phyloP scores from a whole-genome alignment of 2,797 vertebrate genomes.

The Percopsis omiscomaycus region DNA sequence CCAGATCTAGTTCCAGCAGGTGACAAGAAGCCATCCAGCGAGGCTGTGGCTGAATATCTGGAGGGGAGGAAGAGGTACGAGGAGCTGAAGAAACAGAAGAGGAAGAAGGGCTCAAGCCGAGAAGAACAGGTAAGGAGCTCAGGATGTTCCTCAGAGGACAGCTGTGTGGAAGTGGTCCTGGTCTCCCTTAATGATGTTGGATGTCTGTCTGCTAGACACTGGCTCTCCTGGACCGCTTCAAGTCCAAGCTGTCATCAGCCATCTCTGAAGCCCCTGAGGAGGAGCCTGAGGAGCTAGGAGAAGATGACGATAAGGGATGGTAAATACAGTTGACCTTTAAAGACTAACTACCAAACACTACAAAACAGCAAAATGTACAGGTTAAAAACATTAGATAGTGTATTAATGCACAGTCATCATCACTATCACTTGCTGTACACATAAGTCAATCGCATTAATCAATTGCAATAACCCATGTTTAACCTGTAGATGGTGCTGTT shows the following conservation, averaged over 20 bases:
- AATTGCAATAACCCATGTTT: too few species aligned
- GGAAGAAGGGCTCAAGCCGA: slow-evolving; percentile 83
- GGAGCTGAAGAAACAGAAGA: slow-evolving; percentile 83
- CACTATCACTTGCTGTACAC: too few species aligned
- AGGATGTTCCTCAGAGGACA: neutral
- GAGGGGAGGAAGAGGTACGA: slow-evolving; percentile 93
- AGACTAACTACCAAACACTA: neutral
- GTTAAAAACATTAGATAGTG: too few species aligned
- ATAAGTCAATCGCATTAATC: too few species aligned
- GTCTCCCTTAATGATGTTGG: neutral
- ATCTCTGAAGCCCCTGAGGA: slow-evolving; percentile 87
- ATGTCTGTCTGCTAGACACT: slow-evolving; percentile 80
- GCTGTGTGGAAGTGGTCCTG: neutral
- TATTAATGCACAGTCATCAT: too few species aligned
- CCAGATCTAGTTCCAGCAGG: slow-evolving; percentile 57
- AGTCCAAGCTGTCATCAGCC: slow-evolving; percentile 90
- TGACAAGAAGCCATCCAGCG: slow-evolving; percentile 75
- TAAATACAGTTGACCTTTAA: slow-evolving; percentile 64
- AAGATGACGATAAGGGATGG: slow-evolving; percentile 93
- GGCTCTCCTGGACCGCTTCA: slow-evolving; percentile 87
- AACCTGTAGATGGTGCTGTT: too few species aligned
- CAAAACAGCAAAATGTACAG: too few species aligned
- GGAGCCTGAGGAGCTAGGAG: slow-evolving; percentile 82
- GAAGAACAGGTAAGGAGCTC: slow-evolving; percentile 84
- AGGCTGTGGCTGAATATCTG: slow-evolving; percentile 89